Conservation (phyloP, 1,140 invertebrate genomes). For the Zaprionus ghesquierei region DNA sequence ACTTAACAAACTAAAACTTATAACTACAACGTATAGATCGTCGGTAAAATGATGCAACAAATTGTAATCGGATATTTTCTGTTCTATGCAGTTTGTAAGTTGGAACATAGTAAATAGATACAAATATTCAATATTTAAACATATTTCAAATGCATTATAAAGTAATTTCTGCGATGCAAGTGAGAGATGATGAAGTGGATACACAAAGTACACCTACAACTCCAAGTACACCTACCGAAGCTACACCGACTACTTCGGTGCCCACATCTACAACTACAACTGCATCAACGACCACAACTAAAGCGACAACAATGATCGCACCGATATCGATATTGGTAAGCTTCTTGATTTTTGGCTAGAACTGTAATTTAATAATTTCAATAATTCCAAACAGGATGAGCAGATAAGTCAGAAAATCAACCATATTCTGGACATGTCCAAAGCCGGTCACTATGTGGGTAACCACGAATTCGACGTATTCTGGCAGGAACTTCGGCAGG, state of each 20-base stretch:
- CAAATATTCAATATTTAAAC: neutral
- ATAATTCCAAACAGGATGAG: neutral
- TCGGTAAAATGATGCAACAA: neutral
- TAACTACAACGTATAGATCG: neutral
- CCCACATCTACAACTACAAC: too few relatives aligned
- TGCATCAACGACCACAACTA: too few relatives aligned
- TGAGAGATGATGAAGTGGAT: too few relatives aligned
- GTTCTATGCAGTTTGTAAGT: neutral
- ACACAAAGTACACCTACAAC: too few relatives aligned
- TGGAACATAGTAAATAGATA: neutral
- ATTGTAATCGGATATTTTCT: neutral
- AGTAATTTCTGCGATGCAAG: neutral
- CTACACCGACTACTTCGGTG: too few relatives aligned
- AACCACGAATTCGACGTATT: conserved; percentile 19
- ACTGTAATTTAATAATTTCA: neutral
- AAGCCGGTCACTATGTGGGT: conserved; percentile 11
- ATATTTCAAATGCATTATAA: neutral
- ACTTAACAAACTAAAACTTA: neutral
- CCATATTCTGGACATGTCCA: neutral
- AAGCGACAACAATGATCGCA: too few relatives aligned
- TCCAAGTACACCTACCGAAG: too few relatives aligned
- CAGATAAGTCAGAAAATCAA: neutral
- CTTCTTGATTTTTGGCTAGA: neutral
- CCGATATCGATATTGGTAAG: neutral
- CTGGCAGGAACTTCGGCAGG: neutral